Percentiles rank a stretch among this genome's conserved stretches.
These are phyloP conservation scores for Microctonus aethiopoides DNA, from an alignment of 2,888 invertebrate species.

Conservation along the genomic window DNA sequence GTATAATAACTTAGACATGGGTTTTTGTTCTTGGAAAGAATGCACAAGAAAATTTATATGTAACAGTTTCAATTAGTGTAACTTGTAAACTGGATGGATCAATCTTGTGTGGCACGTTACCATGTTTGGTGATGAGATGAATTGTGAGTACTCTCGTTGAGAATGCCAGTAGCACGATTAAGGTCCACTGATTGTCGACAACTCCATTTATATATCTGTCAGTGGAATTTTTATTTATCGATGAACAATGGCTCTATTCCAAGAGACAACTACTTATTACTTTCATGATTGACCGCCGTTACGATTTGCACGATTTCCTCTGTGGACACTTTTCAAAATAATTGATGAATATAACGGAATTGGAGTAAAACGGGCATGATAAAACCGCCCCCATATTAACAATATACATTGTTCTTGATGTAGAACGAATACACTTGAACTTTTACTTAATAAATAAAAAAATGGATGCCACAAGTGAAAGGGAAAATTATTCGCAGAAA, in stretches of 20 bases:
- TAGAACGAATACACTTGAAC: slow-evolving; percentile 16
- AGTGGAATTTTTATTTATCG: not conserved
- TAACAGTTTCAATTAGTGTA: not conserved
- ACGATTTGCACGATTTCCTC: slow-evolving; percentile 23
- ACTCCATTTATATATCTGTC: slow-evolving; percentile 12
- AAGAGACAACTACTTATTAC: slow-evolving; percentile 18
- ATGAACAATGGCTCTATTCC: not conserved
- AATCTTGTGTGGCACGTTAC: slow-evolving; percentile 3
- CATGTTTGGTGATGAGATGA: not conserved
- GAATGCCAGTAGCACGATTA: not conserved
- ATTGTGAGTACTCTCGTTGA: not conserved
- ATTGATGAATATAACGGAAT: slow-evolving; percentile 18
- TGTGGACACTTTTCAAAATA: slow-evolving; percentile 10
- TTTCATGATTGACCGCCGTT: slow-evolving; percentile 27
- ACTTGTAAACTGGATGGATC: not conserved
- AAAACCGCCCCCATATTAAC: not conserved
- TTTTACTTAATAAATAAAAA: not conserved
- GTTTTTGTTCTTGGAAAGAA: not conserved
- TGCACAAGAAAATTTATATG: not conserved
- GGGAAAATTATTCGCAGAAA: not conserved
- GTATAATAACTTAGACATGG: not conserved
- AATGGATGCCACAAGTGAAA: not conserved
- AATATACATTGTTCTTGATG: not conserved
- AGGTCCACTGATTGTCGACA: not conserved
- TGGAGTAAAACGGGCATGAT: slow-evolving; percentile 27